Base-by-base conservation (phyloP, 2,888 invertebrate genomes). In the Nomada hirtipes region DNA sequence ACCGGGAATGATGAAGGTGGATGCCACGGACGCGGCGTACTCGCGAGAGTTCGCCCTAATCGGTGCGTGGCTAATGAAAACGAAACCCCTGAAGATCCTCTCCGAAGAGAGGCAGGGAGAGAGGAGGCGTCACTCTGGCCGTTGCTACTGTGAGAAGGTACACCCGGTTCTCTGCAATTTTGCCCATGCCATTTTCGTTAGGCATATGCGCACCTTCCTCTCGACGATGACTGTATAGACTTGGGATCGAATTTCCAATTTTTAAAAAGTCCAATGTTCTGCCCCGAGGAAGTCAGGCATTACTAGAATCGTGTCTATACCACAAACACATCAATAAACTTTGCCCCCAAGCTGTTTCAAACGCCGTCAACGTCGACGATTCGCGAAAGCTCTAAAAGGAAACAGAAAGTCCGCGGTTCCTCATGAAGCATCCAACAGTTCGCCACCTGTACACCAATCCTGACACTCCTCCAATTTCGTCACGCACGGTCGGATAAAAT, bases 1-100 rank as follows among this genome's bases (percentile, higher is more conserved):
- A 90, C 91, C 86, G 88, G 79, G 88, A 89, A 90, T 89, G 89
- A 91, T 89, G 89, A 88, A 86, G 90, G 84, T 85, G 84, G 84
- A 89, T 88, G 74, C 83, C 80, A 74, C 52, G 79, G 64, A 61
- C 78, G 57, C 68, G 52, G 63, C 36, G 55, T 60, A 50, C 15
- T 20, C 60, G 50, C 53, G 36, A 50, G 74, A 53, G 76, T 53
- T 73, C 68, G 70, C 67, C 70, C 76, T 52, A 80, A 87, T 83
- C 85, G 63, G 79, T 61, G 75, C 81, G 76, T 64, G 70, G 70
- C 85, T 88, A 87, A 88, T 88, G 87, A 88, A 88, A 88, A 88
- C 81, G 82, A 88, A 88, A 82, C 68, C 80, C 70, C 76, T 76
- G 53, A 36, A 53, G 36, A 36, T 70, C 67, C 64, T 53, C 85